phyloP scores from a whole-genome alignment of 2,888 invertebrate genomes.

The Anodontia alba region DNA sequence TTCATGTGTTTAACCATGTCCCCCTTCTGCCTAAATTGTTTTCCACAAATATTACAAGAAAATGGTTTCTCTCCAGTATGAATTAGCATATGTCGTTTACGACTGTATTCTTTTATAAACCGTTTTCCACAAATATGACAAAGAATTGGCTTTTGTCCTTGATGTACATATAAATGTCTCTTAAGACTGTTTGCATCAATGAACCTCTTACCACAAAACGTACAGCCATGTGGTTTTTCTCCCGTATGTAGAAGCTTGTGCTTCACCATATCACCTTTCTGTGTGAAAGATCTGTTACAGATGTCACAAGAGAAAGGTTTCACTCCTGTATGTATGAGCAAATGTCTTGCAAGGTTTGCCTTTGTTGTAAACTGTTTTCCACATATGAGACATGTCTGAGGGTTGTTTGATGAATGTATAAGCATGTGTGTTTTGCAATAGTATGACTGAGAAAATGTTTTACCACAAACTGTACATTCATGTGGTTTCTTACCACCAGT shows the following conservation, averaged over 20 bases:
- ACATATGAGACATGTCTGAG: neutral
- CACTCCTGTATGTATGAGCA: neutral
- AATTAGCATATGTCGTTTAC: neutral
- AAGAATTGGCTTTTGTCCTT: neutral
- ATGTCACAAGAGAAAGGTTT: neutral
- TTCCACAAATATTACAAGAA: neutral
- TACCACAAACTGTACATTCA: neutral
- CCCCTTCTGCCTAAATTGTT: neutral
- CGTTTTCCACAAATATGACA: neutral
- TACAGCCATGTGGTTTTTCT: neutral
- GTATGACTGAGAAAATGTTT: neutral
- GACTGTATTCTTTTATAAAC: neutral
- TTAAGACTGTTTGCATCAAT: neutral
- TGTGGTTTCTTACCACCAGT: neutral
- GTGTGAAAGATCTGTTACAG: neutral
- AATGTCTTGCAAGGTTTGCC: neutral
- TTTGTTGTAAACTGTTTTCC: neutral
- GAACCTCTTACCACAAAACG: neutral
- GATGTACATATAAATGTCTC: neutral
- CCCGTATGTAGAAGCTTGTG: neutral
- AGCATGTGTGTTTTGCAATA: neutral
- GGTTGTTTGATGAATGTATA: neutral
- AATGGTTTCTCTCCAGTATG: neutral
- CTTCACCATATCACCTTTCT: neutral
- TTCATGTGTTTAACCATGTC: neutral